phyloP scores from a whole-genome alignment of 2,888 invertebrate species.

The Drosophila niveifrons region DNA sequence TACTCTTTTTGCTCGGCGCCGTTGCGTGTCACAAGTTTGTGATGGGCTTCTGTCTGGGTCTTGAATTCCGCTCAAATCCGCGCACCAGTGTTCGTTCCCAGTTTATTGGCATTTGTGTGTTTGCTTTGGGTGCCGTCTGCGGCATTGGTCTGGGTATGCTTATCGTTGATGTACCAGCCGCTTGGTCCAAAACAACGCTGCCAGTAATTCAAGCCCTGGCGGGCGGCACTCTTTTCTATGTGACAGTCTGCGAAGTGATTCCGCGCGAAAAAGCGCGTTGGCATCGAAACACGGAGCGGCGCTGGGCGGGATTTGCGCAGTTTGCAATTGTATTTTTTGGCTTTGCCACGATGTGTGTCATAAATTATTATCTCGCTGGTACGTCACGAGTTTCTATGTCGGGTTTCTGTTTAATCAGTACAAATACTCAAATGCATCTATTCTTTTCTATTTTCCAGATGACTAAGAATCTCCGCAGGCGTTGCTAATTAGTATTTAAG shows the following conservation, averaged over 20 bases:
- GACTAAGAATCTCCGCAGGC: slow-evolving; percentile 52
- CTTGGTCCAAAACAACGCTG: slow-evolving; percentile 86
- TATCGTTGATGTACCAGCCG: slow-evolving; percentile 86
- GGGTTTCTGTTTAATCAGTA: background rate
- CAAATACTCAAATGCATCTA: slow-evolving; percentile 6
- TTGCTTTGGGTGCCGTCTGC: slow-evolving; percentile 89
- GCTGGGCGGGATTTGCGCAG: slow-evolving; percentile 88
- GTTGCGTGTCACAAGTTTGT: slow-evolving; percentile 93
- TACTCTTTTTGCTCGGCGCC: slow-evolving; percentile 88
- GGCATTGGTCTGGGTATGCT: slow-evolving; percentile 90
- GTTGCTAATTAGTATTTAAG: slow-evolving; percentile 13
- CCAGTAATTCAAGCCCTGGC: slow-evolving; percentile 90
- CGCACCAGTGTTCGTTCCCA: slow-evolving; percentile 84
- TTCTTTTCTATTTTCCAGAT: slow-evolving; percentile 38
- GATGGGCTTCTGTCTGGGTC: slow-evolving; percentile 92
- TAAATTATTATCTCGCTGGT: slow-evolving; percentile 87
- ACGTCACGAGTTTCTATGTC: slow-evolving; percentile 21
- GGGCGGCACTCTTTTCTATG: slow-evolving; percentile 91
- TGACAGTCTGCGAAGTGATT: slow-evolving; percentile 91
- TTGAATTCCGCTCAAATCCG: slow-evolving; percentile 88
- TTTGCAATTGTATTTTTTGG: slow-evolving; percentile 88
- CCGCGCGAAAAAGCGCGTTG: slow-evolving; percentile 91
- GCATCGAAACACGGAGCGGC: slow-evolving; percentile 87
- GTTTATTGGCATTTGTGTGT: slow-evolving; percentile 88
- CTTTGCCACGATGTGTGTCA: slow-evolving; percentile 88